phyloP scores from a whole-genome alignment of 2,113 vertebrate genomes.

The Saccopteryx bilineata region DNA sequence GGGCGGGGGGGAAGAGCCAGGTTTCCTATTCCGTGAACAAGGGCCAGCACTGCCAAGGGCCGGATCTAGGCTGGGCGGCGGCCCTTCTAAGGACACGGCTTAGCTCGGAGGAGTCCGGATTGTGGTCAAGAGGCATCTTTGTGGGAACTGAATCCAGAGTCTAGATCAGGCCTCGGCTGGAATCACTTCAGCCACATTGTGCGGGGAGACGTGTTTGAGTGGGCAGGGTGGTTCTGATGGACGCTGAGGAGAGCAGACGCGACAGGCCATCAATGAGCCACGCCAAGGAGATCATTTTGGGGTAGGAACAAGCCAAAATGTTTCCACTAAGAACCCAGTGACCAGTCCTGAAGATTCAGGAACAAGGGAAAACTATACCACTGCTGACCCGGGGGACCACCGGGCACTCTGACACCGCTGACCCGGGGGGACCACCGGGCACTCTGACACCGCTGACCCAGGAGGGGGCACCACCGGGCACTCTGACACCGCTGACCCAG shows the following conservation, averaged over 20 bases:
- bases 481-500: rapidly evolving
- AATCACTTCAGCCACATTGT: background rate
- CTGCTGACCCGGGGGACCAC: background rate
- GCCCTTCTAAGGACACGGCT: background rate
- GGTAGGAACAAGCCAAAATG: background rate
- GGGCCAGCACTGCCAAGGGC: background rate
- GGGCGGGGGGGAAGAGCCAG: too few species aligned
- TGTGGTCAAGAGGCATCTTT: background rate
- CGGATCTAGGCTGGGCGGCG: background rate
- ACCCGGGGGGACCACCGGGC: background rate
- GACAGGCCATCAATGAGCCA: background rate
- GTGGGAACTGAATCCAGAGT: background rate
- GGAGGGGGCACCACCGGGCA: background rate
- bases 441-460: rapidly evolving
- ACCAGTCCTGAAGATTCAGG: background rate
- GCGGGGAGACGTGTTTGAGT: background rate
- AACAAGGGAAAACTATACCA: background rate
- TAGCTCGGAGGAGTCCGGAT: background rate
- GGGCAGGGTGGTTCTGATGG: background rate
- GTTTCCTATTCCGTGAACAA: background rate
- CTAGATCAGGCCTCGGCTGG: background rate
- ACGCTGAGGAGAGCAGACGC: background rate
- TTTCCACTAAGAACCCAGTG: background rate
- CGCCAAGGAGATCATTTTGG: background rate
- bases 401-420: rapidly evolving